Evolutionary conservation across 2,888 invertebrate genomes (phyloP), one percentile per base, ranked within the genome.

Genomic region (Pelosia muscerda): DNA sequence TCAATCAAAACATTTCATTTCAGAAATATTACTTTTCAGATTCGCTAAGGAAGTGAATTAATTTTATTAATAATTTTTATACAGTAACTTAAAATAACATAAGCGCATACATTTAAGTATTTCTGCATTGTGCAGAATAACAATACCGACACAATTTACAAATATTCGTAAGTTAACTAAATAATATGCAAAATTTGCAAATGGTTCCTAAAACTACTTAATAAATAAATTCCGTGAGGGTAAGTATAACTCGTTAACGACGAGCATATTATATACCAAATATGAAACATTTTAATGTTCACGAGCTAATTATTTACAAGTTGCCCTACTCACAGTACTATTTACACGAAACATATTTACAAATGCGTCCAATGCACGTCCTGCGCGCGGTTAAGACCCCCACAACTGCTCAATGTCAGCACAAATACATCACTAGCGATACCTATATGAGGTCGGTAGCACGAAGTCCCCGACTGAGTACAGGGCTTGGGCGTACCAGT

Each of bases 401-500:
- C 74, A 68, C 69, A 69, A 78, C 74, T 73, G 75, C 79, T 69
- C 54, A 78, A 69, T 70, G 85, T 82, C 78, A 75, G 76, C 83
- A 83, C 81, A 74, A 76, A 74, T 79, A 78, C 81, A 75, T 74
- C 53, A 69, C 81, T 86, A 93, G 80, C 89, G 93, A 83, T 95
- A 95, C 81, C 89, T 89, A 81, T 94, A 95, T 38, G 92, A 90
- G 2, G 92, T 77, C 26, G 98, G 98, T 73, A 98, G 92, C 63
- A 98, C 92, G 86, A 96, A 96, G 77, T 96, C 95, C 64, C 97
- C 97, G 63, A 98, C 84, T 65, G 95, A 93, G 92, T 98, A 98
- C 69, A 99, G 95, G 57, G 97, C 92, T 80, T 96, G 96, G 53
- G 98, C 98, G 93, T 99, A 99, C 98, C 98, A 98, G 87, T 98